Evolutionary conservation across 2,888 invertebrate genomes (phyloP).

Genomic region (Amiota minor): DNA sequence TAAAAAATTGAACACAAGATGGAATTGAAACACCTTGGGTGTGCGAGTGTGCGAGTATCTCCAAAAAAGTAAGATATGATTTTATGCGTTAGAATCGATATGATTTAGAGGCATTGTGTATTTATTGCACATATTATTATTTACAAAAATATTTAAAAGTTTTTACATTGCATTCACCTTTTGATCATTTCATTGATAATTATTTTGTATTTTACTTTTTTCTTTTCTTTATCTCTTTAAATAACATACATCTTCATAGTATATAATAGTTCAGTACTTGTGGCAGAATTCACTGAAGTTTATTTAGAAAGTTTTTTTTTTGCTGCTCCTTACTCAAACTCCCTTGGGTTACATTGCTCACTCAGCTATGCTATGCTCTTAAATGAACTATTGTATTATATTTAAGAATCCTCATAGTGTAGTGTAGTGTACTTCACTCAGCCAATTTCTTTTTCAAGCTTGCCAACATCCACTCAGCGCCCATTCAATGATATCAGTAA

Average conservation of each 20-base stretch:
- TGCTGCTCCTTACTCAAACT: not conserved
- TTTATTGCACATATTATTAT: no score
- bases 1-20: no score
- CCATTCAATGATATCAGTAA: conserved; percentile 21
- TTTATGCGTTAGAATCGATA: no score
- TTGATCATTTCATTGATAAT: conserved; percentile 21
- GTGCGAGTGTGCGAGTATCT: no score
- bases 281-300: not conserved
- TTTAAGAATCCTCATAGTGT: no score
- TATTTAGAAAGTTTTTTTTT: not conserved
- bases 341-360: not conserved
- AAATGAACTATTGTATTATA: no score
- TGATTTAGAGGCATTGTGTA: no score
- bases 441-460: not conserved
- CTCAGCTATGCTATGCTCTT: no score
- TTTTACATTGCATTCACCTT: conserved; percentile 6
- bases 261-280: not conserved
- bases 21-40: no score
- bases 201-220: conserved; percentile 6
- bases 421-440: not conserved
- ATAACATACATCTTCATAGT: not conserved
- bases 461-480: not conserved
- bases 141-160: no score
- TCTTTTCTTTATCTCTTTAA: not conserved
- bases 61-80: no score